Conservation (phyloP, 2,113 vertebrate genomes). For the Cavia aperea region DNA sequence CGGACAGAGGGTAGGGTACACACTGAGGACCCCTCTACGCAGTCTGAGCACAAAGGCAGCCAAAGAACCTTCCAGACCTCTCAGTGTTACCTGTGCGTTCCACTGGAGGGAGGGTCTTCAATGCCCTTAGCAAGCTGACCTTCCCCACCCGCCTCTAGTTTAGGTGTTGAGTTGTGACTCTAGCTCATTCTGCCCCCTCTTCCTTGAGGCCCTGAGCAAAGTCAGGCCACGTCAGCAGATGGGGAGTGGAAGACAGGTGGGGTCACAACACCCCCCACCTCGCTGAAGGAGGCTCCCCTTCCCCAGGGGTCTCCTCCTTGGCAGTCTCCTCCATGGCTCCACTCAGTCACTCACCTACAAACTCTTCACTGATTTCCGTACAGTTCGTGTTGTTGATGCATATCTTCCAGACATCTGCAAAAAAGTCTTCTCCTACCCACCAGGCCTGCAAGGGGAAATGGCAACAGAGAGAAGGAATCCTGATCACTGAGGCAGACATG, state of each 20-base stretch:
- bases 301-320: background rate
- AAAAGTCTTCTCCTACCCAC: conserved; percentile 79
- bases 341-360: conserved; percentile 65
- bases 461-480: background rate
- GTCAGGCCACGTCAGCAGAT: background rate
- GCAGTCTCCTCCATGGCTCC: too few relatives aligned
- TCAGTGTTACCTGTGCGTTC: rapidly evolving
- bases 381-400: conserved; percentile 71
- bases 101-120: rapidly evolving
- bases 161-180: background rate
- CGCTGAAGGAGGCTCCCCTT: background rate
- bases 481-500: rapidly evolving
- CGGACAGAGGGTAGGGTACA: background rate
- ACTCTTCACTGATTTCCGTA: conserved; percentile 47
- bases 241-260: rapidly evolving
- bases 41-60: background rate
- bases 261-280: background rate
- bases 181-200: background rate
- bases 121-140: background rate
- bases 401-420: conserved; percentile 76
- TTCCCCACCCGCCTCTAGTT: background rate
- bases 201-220: background rate
- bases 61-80: background rate
- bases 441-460: conserved; percentile 74
- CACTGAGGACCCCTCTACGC: background rate